Percentiles rank a stretch among this genome's conserved stretches.
Evolutionary conservation across 2,797 vertebrate species (phyloP).

Genomic region (Syncerus caffer): DNA sequence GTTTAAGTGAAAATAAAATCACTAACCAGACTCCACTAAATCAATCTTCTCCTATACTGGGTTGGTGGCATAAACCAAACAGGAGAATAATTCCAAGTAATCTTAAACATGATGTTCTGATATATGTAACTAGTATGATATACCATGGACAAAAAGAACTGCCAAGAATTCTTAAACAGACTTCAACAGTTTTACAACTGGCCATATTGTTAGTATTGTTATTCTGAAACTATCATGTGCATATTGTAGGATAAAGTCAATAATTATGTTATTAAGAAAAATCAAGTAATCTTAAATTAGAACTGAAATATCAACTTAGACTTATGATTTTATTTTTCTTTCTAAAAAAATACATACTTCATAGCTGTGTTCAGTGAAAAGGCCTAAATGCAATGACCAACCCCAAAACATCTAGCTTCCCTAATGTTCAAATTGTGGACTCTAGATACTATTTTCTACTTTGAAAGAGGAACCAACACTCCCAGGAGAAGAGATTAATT

Average conservation of each 20-base stretch:
- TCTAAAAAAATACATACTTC: neutral
- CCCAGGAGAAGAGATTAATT: neutral
- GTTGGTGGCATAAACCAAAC: neutral
- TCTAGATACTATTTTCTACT: neutral
- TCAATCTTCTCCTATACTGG: neutral
- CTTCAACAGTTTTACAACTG: neutral
- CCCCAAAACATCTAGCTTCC: neutral
- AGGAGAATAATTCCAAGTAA: neutral
- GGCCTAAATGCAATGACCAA: neutral
- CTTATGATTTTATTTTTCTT: neutral
- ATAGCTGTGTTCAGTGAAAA: neutral
- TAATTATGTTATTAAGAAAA: neutral
- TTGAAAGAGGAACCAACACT: neutral
- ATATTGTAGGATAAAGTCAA: neutral
- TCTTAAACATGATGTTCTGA: neutral
- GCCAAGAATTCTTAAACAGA: neutral
- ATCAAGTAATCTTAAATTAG: neutral
- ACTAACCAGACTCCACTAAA: neutral
- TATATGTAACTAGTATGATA: neutral
- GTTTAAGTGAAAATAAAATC: neutral
- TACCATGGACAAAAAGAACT: neutral
- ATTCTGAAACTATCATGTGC: conserved; percentile 5
- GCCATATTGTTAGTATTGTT: neutral
- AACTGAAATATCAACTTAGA: neutral
- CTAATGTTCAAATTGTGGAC: neutral